phyloP scores from a whole-genome alignment of 2,888 invertebrate genomes.

The Nephrotoma flavescens region DNA sequence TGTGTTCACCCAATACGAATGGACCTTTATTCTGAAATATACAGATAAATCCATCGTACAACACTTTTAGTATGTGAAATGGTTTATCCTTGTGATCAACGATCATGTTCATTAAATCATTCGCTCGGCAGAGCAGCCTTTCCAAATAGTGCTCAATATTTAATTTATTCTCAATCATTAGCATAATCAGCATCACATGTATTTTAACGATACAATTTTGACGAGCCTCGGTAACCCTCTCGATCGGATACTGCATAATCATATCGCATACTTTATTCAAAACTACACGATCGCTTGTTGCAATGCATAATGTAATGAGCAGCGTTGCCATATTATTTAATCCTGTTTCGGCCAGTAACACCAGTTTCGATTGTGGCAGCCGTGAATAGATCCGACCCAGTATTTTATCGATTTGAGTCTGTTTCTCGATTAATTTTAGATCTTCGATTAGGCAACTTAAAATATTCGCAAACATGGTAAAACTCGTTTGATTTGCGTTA shows the following conservation, averaged over 20 bases:
- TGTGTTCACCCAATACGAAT: slow-evolving; percentile 23
- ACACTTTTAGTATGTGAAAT: slow-evolving; percentile 19
- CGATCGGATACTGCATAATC: slow-evolving; percentile 24
- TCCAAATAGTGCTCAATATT: neutral
- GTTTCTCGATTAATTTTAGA: slow-evolving; percentile 13
- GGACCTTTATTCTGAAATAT: slow-evolving; percentile 22
- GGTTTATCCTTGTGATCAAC: neutral
- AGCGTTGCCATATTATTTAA: slow-evolving; percentile 26
- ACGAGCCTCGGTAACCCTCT: slow-evolving; percentile 24
- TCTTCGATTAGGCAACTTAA: slow-evolving; percentile 28
- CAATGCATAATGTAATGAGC: slow-evolving; percentile 24
- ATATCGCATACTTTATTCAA: slow-evolving; percentile 27
- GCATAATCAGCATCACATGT: slow-evolving; percentile 27
- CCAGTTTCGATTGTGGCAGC: slow-evolving; percentile 39
- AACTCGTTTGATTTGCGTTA: slow-evolving; percentile 33
- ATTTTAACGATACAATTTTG: slow-evolving; percentile 27
- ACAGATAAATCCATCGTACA: slow-evolving; percentile 20
- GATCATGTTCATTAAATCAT: neutral
- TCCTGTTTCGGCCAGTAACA: slow-evolving; percentile 37
- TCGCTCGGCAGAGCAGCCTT: neutral
- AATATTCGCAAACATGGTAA: slow-evolving; percentile 33
- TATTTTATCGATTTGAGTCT: slow-evolving; percentile 29
- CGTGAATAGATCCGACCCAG: slow-evolving; percentile 43
- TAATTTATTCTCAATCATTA: slow-evolving; percentile 24
- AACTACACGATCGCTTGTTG: slow-evolving; percentile 20